Conservation (phyloP, 2,113 vertebrate genomes). For the Donacobius atricapilla region DNA sequence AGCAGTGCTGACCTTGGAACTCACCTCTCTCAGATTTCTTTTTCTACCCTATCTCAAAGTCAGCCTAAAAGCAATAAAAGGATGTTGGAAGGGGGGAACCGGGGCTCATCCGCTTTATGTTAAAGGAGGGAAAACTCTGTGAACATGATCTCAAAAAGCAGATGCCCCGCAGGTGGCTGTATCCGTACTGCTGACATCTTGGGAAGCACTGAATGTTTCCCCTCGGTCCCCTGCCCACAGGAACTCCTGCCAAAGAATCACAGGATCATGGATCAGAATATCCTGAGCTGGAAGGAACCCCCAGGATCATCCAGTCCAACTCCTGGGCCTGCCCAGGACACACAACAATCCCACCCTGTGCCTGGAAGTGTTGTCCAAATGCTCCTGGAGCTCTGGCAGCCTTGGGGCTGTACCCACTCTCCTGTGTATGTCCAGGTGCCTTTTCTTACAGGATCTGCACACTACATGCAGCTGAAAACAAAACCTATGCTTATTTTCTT, state of each 20-base stretch:
- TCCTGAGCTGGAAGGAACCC: neutral
- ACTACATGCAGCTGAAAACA: neutral
- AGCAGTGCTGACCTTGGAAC: neutral
- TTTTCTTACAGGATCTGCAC: neutral
- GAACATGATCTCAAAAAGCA: neutral
- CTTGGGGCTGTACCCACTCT: neutral
- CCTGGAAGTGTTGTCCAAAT: neutral
- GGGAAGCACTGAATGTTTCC: neutral
- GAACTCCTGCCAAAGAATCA: neutral
- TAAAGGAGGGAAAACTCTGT: neutral
- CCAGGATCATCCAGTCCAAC: neutral
- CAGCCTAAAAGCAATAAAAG: neutral
- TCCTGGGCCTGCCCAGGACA: neutral
- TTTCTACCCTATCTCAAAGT: neutral
- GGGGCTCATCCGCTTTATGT: neutral
- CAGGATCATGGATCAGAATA: neutral
- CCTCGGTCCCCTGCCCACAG: fast-evolving
- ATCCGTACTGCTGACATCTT: fast-evolving
- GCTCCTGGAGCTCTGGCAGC: neutral
- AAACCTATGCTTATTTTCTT: neutral
- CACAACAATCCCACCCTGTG: neutral
- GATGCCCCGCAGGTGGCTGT: neutral
- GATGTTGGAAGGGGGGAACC: neutral
- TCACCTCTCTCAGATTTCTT: neutral
- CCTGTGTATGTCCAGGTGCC: neutral